Percentiles rank a stretch among this genome's conserved stretches.
Conservation (phyloP, 2,113 vertebrate species). For the Variabilichromis moorii region DNA sequence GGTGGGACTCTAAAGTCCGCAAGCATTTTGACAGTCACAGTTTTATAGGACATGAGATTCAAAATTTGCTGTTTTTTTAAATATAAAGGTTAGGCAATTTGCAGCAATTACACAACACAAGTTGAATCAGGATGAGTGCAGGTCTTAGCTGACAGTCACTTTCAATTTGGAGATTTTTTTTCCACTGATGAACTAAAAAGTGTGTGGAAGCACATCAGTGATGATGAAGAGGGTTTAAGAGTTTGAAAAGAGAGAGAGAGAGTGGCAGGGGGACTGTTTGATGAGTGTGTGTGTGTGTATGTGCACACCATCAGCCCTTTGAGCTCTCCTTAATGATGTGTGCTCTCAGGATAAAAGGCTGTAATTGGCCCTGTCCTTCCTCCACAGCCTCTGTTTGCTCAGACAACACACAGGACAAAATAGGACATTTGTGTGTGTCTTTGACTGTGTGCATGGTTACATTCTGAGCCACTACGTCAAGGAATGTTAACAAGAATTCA, state of each 20-base stretch:
- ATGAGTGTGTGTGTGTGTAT: not conserved
- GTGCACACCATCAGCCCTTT: not conserved
- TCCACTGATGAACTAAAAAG: not conserved
- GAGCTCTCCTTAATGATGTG: constrained; percentile 60
- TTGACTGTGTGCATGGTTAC: not conserved
- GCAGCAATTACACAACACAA: not conserved
- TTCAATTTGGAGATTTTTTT: not conserved
- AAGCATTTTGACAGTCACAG: not conserved
- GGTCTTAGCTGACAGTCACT: not conserved
- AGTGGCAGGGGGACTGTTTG: not conserved
- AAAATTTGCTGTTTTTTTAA: accelerated
- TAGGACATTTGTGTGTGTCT: constrained; percentile 10
- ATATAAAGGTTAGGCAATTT: not conserved
- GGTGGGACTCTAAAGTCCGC: not conserved
- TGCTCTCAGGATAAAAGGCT: constrained; percentile 62
- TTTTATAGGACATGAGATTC: not conserved
- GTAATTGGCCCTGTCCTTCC: constrained; percentile 62
- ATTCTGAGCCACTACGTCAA: not conserved
- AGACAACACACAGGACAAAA: constrained; percentile 63
- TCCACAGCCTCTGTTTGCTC: constrained; percentile 62
- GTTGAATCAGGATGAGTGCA: not conserved
- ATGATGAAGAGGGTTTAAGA: not conserved
- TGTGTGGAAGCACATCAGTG: not conserved
- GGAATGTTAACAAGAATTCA: constrained; percentile 44
- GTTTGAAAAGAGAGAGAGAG: not conserved